Evolutionary conservation across 2,888 invertebrate species (phyloP), one percentile per base, ranked within the genome.

Genomic region (Mylabris sibirica): DNA sequence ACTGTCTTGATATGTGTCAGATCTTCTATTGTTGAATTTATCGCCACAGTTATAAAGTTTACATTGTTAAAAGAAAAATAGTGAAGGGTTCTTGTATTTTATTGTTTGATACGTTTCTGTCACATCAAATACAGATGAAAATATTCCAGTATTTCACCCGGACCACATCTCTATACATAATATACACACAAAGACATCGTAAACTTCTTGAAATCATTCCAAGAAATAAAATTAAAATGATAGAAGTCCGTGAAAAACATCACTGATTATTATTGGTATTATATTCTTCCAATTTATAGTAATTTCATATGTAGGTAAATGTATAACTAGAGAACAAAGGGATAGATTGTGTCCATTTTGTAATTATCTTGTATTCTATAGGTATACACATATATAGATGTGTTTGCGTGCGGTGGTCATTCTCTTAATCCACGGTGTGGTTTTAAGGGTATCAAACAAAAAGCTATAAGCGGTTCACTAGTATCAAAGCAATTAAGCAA

Each of bases 291-390:
- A n/a, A n/a, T n/a, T n/a, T n/a, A n/a, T n/a, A n/a, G n/a, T n/a
- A n/a, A n/a, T n/a, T n/a, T n/a, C n/a, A n/a, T n/a, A n/a, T n/a
- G n/a, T n/a, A n/a, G n/a, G n/a, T n/a, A n/a, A n/a, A n/a, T n/a
- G n/a, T 71, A 74, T 70, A 38, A 12, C 2, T 38, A 14, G 8
- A 22, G 11, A 65, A 63, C 65, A 66, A 66, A 63, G 72, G 64
- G 74, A 3, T 61, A 62, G 61, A 68, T 68, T 68, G 66, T 66
- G 69, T 68, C 72, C 74, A 69, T 69, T 73, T 73, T 66, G 70
- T 73, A 73, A 75, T 75, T 75, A 75, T 73, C 73, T 68, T 73
- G 73, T 66, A 71, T n/a, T n/a, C n/a, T n/a, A n/a, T n/a, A n/a
- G n/a, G n/a, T n/a, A 63, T 62, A 71, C 67, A 70, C 71, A 71